Percentiles rank a stretch among this genome's conserved stretches.
phyloP scores from a whole-genome alignment of 1,140 invertebrate genomes.

The Bombus breviceps region DNA sequence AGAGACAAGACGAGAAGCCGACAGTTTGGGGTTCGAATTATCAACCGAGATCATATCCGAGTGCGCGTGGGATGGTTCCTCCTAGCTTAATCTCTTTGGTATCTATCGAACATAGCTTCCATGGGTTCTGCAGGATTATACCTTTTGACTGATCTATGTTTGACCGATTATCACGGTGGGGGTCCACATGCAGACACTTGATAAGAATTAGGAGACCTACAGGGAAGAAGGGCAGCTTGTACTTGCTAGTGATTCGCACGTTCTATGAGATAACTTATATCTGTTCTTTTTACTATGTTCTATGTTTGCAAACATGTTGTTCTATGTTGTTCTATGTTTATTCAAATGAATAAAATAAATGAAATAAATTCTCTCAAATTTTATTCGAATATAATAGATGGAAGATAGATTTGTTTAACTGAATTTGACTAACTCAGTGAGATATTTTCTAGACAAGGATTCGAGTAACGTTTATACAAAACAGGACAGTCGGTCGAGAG shows the following conservation, averaged over 20 bases:
- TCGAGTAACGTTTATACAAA: neutral
- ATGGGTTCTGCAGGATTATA: constrained; percentile 61
- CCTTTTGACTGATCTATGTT: constrained; percentile 29
- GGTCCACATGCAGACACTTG: neutral
- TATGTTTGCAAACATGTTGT: too few relatives aligned
- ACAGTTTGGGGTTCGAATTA: constrained; percentile 41
- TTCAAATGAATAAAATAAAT: too few relatives aligned
- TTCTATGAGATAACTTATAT: too few relatives aligned
- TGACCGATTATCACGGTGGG: constrained; percentile 47
- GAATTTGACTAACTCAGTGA: neutral
- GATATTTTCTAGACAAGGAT: neutral
- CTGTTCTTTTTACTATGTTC: too few relatives aligned
- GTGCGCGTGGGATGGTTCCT: constrained; percentile 54
- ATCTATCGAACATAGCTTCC: constrained; percentile 53
- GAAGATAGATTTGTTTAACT: too few relatives aligned
- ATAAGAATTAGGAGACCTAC: constrained; percentile 26
- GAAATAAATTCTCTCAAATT: too few relatives aligned
- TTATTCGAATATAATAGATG: too few relatives aligned
- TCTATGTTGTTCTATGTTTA: too few relatives aligned
- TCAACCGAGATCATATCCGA: constrained; percentile 58
- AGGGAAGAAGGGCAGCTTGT: neutral
- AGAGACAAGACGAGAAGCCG: constrained; percentile 52
- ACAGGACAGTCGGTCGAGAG: constrained; percentile 36
- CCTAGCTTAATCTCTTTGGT: constrained; percentile 64
- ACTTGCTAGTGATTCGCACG: too few relatives aligned